Conservation (phyloP, 2,797 vertebrate species). For the Pseudochirops corinnae region DNA sequence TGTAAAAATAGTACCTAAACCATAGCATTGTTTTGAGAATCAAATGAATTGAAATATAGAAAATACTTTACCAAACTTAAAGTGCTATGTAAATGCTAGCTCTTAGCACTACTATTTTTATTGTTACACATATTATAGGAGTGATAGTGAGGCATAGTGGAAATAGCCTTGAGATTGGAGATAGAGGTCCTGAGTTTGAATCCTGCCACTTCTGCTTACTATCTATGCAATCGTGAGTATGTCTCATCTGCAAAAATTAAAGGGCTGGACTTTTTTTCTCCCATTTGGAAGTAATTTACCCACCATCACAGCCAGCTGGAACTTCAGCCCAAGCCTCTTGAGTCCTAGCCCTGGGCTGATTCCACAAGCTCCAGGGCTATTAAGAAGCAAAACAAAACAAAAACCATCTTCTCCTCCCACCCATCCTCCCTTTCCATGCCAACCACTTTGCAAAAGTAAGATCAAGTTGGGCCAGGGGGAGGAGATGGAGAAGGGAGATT, state of each 20-base stretch:
- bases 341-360: no score
- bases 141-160: not conserved
- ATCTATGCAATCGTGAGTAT: not conserved
- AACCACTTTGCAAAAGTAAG: constrained; percentile 8
- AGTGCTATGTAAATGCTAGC: not conserved
- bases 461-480: not conserved
- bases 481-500: not conserved
- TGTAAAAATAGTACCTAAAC: not conserved
- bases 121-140: not conserved
- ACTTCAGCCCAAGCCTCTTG: not conserved
- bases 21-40: not conserved
- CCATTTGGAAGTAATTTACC: not conserved
- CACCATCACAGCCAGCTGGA: not conserved
- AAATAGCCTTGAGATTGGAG: not conserved
- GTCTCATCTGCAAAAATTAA: not conserved
- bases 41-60: not conserved
- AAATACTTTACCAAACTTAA: not conserved
- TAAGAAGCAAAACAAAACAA: no score
- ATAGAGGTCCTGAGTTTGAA: not conserved
- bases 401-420: not conserved
- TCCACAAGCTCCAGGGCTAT: not conserved
- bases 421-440: not conserved
- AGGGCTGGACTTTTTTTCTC: not conserved
- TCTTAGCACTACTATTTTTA: not conserved
- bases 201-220: not conserved